phyloP scores from a whole-genome alignment of 2,113 vertebrate genomes.

The Alaudala cheleensis region DNA sequence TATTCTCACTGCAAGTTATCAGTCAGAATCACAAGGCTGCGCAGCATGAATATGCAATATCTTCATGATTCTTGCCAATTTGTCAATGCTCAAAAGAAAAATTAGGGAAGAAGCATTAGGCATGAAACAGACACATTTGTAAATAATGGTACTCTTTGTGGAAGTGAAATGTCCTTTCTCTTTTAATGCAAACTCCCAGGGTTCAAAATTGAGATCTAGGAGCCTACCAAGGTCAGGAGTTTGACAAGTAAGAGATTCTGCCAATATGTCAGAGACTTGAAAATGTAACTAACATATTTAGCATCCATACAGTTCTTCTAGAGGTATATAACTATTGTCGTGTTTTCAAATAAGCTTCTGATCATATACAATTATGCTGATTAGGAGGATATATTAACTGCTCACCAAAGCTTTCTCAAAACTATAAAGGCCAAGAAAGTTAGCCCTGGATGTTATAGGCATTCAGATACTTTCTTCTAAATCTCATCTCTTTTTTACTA shows the following conservation, averaged over 20 bases:
- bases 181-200: neutral
- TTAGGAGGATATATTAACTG: neutral
- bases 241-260: neutral
- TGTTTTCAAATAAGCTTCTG: neutral
- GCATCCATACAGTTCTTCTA: neutral
- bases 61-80: neutral
- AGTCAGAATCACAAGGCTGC: neutral
- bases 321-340: neutral
- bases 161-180: neutral
- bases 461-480: conserved; percentile 6
- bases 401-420: conserved; percentile 29
- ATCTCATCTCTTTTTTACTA: neutral
- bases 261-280: neutral
- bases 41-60: neutral
- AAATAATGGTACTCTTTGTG: neutral
- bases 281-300: neutral
- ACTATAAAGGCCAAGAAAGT: neutral
- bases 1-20: neutral
- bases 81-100: neutral
- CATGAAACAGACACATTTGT: neutral
- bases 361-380: neutral
- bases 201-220: neutral
- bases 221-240: neutral
- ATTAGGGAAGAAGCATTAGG: neutral
- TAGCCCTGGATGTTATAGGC: neutral